These are phyloP conservation scores for Staurois parvus DNA, from an alignment of 2,797 vertebrate genomes.

Conservation along the genomic window DNA sequence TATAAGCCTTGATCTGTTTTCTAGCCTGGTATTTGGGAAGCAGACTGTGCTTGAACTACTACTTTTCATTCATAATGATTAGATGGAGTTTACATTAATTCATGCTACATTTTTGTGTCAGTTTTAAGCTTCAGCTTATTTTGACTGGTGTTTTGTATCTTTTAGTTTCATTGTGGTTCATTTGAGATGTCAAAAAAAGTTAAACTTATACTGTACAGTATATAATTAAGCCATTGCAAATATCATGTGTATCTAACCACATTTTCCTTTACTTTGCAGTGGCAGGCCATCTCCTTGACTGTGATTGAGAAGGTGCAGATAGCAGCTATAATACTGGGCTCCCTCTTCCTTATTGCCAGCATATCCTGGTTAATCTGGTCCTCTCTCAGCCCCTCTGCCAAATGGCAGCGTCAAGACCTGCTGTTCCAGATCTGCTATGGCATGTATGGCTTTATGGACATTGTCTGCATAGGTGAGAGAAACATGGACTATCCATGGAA, in stretches of 20 bases:
- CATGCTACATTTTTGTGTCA: too few species aligned
- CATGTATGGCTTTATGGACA: constrained; percentile 97
- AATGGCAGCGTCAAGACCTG: constrained; percentile 94
- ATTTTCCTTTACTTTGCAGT: constrained; percentile 73
- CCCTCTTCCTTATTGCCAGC: constrained; percentile 93
- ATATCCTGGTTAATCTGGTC: constrained; percentile 97
- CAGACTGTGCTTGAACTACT: too few species aligned
- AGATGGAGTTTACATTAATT: too few species aligned
- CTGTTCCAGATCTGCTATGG: constrained; percentile 97
- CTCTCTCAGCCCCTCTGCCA: constrained; percentile 91
- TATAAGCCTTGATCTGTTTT: too few species aligned
- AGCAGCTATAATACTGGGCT: constrained; percentile 91
- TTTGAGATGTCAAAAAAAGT: too few species aligned
- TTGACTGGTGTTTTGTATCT: too few species aligned
- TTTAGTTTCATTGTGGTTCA: too few species aligned
- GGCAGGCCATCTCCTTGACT: constrained; percentile 94
- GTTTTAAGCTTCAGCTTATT: too few species aligned
- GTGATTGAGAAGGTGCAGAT: constrained; percentile 97
- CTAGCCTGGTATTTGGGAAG: too few species aligned
- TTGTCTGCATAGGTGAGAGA: constrained; percentile 91
- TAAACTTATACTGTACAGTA: not conserved
- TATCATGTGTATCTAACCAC: not conserved
- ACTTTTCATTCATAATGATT: too few species aligned
- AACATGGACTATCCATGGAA: not conserved
- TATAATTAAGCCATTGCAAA: not conserved